Conservation (phyloP, 2,113 vertebrate genomes). For the Oncorhynchus mykiss region DNA sequence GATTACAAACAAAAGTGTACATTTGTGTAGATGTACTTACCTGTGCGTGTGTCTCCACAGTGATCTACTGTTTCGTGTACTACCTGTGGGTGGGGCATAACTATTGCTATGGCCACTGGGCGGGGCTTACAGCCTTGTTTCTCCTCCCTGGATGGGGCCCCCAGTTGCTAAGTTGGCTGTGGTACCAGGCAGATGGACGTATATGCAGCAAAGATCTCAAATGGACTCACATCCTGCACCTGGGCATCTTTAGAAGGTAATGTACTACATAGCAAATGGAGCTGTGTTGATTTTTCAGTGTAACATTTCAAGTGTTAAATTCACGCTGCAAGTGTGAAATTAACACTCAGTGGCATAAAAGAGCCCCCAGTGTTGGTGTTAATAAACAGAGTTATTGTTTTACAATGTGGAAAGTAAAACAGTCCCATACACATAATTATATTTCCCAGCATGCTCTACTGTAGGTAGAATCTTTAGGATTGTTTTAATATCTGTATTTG, state of each 20-base stretch:
- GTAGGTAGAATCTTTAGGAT: too few relatives aligned
- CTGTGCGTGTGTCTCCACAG: constrained; percentile 55
- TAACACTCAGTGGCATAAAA: too few relatives aligned
- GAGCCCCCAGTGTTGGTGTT: too few relatives aligned
- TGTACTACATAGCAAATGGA: too few relatives aligned
- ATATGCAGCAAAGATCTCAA: constrained; percentile 54
- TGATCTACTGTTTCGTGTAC: constrained; percentile 72
- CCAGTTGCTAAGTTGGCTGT: constrained; percentile 81
- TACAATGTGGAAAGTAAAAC: too few relatives aligned
- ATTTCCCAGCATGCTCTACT: too few relatives aligned
- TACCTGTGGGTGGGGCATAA: constrained; percentile 69
- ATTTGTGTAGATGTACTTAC: background rate
- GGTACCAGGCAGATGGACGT: constrained; percentile 76
- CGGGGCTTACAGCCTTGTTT: constrained; percentile 70
- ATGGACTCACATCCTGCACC: constrained; percentile 79
- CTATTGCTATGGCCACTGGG: constrained; percentile 71
- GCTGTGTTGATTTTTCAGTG: too few relatives aligned
- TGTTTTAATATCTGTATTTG: too few relatives aligned
- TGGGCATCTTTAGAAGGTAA: constrained; percentile 85
- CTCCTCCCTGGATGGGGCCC: constrained; percentile 70
- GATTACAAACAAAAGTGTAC: background rate
- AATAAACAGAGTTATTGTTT: too few relatives aligned
- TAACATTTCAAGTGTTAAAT: too few relatives aligned
- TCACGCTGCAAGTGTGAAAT: too few relatives aligned
- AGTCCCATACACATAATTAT: too few relatives aligned